Percentiles rank a stretch among this genome's conserved stretches.
phyloP scores from a whole-genome alignment of 2,113 vertebrate species.

The Oreochromis tanganicae region DNA sequence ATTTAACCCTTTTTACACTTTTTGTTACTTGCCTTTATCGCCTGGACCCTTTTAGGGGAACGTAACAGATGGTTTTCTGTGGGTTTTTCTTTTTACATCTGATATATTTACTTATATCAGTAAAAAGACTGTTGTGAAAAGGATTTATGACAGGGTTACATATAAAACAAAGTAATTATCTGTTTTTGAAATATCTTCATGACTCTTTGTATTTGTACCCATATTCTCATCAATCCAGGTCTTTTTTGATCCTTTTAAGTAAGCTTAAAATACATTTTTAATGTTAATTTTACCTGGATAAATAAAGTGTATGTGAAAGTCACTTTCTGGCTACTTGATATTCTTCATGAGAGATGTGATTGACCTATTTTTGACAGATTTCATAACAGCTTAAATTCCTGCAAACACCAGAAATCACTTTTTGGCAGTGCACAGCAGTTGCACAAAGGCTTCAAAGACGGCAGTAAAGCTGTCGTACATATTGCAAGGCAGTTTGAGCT shows the following conservation, averaged over 20 bases:
- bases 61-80: background rate
- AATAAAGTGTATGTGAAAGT: background rate
- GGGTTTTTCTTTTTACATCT: background rate
- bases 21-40: too few species aligned
- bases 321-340: background rate
- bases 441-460: background rate
- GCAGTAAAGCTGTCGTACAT: background rate
- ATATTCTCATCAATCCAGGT: background rate
- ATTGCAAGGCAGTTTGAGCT: background rate
- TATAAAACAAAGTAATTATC: background rate
- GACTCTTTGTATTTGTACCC: fast-evolving
- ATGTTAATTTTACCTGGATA: background rate
- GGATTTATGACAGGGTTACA: background rate
- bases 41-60: too few species aligned
- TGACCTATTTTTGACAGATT: background rate
- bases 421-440: background rate
- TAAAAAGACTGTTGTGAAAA: background rate
- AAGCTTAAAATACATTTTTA: background rate
- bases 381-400: fast-evolving
- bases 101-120: background rate
- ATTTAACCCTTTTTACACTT: too few species aligned
- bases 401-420: background rate
- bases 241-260: background rate
- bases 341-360: fast-evolving
- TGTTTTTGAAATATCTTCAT: background rate